phyloP scores from a whole-genome alignment of 1,140 invertebrate genomes.

The Dufourea novaeangliae region DNA sequence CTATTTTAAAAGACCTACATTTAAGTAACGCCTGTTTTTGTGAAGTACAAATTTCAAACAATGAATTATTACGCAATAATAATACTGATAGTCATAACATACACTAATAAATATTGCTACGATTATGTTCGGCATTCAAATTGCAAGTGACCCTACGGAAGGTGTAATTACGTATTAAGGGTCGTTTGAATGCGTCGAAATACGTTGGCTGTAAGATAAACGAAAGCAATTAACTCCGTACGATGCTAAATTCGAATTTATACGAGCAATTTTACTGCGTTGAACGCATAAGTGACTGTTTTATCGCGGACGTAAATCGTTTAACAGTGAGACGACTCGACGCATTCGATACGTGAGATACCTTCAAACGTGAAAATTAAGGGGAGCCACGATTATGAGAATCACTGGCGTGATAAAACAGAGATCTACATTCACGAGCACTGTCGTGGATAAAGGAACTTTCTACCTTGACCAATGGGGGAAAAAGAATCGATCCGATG shows the following conservation, averaged over 20 bases:
- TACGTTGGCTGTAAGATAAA: slow-evolving; percentile 42
- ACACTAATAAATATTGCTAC: neutral
- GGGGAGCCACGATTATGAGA: slow-evolving; percentile 60
- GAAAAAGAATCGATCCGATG: neutral
- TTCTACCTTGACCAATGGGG: slow-evolving; percentile 16
- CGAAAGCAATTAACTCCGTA: slow-evolving; percentile 51
- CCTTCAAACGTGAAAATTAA: slow-evolving; percentile 66
- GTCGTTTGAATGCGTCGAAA: slow-evolving; percentile 47
- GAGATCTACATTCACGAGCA: slow-evolving; percentile 24
- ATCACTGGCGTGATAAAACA: slow-evolving; percentile 62
- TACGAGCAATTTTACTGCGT: slow-evolving; percentile 58
- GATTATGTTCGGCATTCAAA: neutral
- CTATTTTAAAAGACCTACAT: too few relatives aligned
- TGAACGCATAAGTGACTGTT: slow-evolving; percentile 45
- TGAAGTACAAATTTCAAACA: neutral
- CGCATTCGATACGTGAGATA: slow-evolving; percentile 69
- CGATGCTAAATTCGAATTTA: slow-evolving; percentile 71
- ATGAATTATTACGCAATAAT: neutral
- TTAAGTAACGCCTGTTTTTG: too few relatives aligned
- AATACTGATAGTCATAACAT: neutral
- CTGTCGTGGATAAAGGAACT: neutral
- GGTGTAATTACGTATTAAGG: slow-evolving; percentile 26
- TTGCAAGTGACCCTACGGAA: neutral
- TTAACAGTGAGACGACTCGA: slow-evolving; percentile 63
- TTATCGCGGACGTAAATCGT: slow-evolving; percentile 72